These are phyloP conservation scores for Microcebus lehilahytsara DNA, from an alignment of 2,113 vertebrate species.

Conservation along the genomic window DNA sequence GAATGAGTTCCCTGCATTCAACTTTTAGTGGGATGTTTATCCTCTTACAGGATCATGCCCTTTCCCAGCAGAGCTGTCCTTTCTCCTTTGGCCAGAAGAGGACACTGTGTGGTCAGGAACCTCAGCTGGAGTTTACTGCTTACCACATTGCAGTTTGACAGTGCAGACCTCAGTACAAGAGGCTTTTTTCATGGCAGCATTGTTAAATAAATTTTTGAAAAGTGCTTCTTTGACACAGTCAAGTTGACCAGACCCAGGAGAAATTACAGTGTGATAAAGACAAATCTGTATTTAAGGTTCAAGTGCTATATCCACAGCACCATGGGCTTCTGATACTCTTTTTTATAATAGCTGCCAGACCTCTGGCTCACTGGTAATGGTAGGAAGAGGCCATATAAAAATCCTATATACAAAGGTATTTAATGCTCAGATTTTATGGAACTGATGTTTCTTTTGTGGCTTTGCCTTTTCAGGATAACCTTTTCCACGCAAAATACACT, in stretches of 20 bases:
- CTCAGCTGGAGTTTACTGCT: not conserved
- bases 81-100: constrained; percentile 35
- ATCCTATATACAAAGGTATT: not conserved
- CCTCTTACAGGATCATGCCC: not conserved
- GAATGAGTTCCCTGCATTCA: not conserved
- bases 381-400: not conserved
- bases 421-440: not conserved
- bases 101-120: not conserved
- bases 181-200: not conserved
- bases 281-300: not conserved
- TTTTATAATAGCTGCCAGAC: not conserved
- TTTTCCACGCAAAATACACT: constrained; percentile 98
- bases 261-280: not conserved
- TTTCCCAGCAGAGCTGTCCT: not conserved
- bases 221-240: not conserved
- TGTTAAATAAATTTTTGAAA: not conserved
- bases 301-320: not conserved
- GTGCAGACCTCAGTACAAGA: not conserved
- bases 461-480: constrained; percentile 87
- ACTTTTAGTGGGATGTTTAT: not conserved
- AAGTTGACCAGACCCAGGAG: not conserved
- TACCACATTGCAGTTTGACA: not conserved
- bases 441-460: constrained; percentile 44
- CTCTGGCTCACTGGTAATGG: not conserved
- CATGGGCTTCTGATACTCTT: accelerated